Evolutionary conservation across 2,797 vertebrate genomes (phyloP).

Genomic region (Antrozous pallidus): DNA sequence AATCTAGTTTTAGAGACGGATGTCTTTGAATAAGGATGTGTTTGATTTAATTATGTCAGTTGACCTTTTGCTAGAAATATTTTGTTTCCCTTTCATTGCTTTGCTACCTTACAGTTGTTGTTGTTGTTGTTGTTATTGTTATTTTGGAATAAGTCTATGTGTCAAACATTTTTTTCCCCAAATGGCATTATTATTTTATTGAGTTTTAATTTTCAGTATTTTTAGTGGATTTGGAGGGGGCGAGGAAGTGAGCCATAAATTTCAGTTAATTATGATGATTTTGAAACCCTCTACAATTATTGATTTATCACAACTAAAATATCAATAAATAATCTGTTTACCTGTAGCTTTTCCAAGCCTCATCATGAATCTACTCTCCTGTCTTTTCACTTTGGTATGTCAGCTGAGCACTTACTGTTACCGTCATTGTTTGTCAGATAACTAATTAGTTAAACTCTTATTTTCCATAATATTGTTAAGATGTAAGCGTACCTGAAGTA

Average conservation of each 20-base stretch:
- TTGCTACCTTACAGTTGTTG: not conserved
- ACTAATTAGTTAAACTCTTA: not conserved
- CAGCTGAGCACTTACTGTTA: not conserved
- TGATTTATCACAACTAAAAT: conserved; percentile 19
- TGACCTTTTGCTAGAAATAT: conserved; percentile 27
- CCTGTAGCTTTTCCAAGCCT: not conserved
- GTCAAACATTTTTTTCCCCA: conserved; percentile 10
- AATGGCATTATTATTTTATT: not conserved
- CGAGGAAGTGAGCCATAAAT: not conserved
- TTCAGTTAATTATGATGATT: conserved; percentile 48
- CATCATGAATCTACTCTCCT: not conserved
- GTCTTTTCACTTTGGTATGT: not conserved
- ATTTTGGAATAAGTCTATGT: conserved; percentile 15
- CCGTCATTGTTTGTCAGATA: conserved; percentile 3
- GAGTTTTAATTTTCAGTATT: conserved; percentile 39
- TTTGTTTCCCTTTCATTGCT: conserved; percentile 44
- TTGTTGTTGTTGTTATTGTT: not conserved
- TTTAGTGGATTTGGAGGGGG: not conserved
- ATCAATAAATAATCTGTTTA: conserved; percentile 13
- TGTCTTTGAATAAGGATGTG: conserved; percentile 16
- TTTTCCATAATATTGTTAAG: conserved; percentile 14
- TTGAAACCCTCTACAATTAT: conserved; percentile 3
- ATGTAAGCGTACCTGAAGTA: not conserved
- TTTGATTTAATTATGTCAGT: conserved; percentile 10
- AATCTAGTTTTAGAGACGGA: not conserved